These are phyloP conservation scores for Pseudomyrmex gracilis DNA, from an alignment of 1,140 invertebrate genomes.

Conservation along the genomic window DNA sequence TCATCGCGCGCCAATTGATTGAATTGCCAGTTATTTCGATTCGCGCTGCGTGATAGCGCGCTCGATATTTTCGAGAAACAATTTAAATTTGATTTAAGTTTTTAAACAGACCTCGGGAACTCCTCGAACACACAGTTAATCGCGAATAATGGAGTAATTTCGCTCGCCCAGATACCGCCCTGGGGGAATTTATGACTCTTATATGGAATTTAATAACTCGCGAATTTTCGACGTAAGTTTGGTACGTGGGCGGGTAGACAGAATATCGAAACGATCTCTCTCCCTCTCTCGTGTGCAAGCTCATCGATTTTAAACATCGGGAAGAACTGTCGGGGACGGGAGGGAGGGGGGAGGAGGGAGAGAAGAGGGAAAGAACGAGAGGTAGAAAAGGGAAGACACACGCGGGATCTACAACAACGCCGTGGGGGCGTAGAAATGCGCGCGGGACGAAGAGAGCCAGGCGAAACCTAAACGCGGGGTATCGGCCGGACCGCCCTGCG, in stretches of 20 bases:
- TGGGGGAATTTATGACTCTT: constrained; percentile 5
- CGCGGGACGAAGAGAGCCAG: constrained; percentile 29
- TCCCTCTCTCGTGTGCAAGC: constrained; percentile 43
- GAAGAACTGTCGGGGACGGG: constrained; percentile 37
- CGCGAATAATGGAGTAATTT: constrained; percentile 38
- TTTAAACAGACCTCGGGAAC: not conserved
- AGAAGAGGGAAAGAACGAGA: too few species aligned
- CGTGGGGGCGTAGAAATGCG: constrained; percentile 45
- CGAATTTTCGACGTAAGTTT: constrained; percentile 42
- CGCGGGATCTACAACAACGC: not conserved
- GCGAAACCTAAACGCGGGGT: constrained; percentile 65
- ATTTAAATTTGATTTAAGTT: not conserved
- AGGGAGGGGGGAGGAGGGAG: not conserved
- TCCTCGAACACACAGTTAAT: constrained; percentile 14
- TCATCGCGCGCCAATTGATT: not conserved
- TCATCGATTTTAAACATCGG: constrained; percentile 63
- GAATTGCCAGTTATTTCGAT: not conserved
- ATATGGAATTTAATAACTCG: not conserved
- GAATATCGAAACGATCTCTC: constrained; percentile 65
- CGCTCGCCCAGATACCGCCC: not conserved
- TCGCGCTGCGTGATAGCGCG: not conserved
- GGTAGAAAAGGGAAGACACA: too few species aligned
- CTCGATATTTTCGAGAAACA: constrained; percentile 1
- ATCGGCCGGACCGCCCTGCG: constrained; percentile 59
- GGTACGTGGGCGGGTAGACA: constrained; percentile 37